Conservation (phyloP, 2,113 vertebrate species). For the Candoia aspera region DNA sequence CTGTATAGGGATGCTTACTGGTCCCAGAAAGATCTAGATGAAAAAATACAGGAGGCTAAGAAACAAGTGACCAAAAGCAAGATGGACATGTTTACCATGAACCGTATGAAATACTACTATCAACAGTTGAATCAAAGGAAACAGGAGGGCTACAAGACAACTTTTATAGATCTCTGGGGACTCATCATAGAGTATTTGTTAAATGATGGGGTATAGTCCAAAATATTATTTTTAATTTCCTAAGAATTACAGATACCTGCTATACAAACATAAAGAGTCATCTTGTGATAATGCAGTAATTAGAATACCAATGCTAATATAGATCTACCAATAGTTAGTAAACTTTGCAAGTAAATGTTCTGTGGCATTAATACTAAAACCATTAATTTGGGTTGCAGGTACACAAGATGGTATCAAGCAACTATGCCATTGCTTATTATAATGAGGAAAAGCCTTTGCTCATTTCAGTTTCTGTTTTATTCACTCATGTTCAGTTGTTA, state of each 20-base stretch:
- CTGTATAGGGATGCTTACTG: conserved; percentile 82
- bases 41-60: conserved; percentile 69
- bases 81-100: conserved; percentile 68
- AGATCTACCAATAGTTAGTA: background rate
- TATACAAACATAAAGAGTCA: background rate
- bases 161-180: conserved; percentile 84
- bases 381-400: background rate
- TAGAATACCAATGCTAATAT: background rate
- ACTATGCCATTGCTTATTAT: background rate
- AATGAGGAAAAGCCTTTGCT: background rate
- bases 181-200: conserved; percentile 80
- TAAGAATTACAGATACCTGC: background rate
- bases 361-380: background rate
- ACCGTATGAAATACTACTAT: conserved; percentile 75
- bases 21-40: conserved; percentile 79
- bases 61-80: conserved; percentile 76
- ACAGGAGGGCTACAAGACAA: conserved; percentile 77
- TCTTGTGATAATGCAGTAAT: background rate
- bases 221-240: background rate
- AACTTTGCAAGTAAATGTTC: background rate
- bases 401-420: background rate
- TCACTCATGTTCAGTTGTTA: background rate
- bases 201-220: conserved; percentile 76
- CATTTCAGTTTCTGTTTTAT: background rate
- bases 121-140: conserved; percentile 73